Evolutionary conservation across 2,113 vertebrate species (phyloP).

Genomic region (Pseudorasbora parva): DNA sequence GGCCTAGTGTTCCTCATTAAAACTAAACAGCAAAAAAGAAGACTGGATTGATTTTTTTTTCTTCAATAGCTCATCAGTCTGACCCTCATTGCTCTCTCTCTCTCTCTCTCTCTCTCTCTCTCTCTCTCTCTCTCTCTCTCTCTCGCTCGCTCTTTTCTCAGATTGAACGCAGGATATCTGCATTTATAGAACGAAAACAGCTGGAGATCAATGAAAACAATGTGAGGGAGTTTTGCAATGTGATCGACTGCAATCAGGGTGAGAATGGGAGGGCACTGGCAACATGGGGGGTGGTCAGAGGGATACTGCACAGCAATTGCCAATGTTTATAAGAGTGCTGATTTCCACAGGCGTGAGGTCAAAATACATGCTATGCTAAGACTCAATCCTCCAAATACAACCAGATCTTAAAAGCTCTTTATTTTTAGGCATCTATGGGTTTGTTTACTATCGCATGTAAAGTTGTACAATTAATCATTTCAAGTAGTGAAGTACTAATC

Average conservation of each 20-base stretch:
- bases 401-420: background rate
- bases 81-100: conserved; percentile 42
- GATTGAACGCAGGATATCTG: conserved; percentile 99
- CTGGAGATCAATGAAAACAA: conserved; percentile 99
- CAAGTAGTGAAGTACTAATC: too few relatives aligned
- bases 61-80: conserved; percentile 73
- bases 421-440: too few relatives aligned
- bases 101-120: conserved; percentile 63
- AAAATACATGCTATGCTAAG: conserved; percentile 55
- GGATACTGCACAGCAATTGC: conserved; percentile 73
- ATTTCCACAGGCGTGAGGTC: conserved; percentile 77
- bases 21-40: conserved; percentile 54
- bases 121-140: conserved; percentile 33
- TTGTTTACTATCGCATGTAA: too few relatives aligned
- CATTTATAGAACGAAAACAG: conserved; percentile 99
- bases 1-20: conserved; percentile 59
- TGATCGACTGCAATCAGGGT: conserved; percentile 99
- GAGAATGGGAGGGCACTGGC: conserved; percentile 72
- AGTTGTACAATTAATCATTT: background rate
- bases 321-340: conserved; percentile 80
- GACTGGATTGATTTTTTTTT: conserved; percentile 59
- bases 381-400: background rate
- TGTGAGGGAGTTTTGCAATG: conserved; percentile 99
- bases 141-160: conserved; percentile 69
- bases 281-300: conserved; percentile 63